These are phyloP conservation scores for Piprites chloris DNA, from an alignment of 2,113 vertebrate genomes.

Conservation along the genomic window DNA sequence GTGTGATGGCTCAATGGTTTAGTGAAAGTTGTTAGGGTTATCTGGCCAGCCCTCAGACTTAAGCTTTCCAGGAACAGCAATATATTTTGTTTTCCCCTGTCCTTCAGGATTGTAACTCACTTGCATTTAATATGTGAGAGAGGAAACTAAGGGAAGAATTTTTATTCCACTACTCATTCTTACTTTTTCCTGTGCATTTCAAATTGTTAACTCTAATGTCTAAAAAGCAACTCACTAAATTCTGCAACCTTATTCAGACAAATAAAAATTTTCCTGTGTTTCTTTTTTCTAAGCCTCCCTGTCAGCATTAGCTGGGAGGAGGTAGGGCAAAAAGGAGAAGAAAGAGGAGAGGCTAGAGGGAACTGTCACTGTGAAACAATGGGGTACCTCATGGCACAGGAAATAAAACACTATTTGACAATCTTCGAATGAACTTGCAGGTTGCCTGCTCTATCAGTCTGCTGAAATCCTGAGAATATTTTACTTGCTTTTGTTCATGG, in stretches of 20 bases:
- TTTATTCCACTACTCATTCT: background rate
- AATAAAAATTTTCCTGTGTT: background rate
- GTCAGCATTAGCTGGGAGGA: background rate
- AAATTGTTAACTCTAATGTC: background rate
- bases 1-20: background rate
- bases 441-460: background rate
- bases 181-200: background rate
- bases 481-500: background rate
- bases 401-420: background rate
- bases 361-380: fast-evolving
- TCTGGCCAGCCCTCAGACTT: background rate
- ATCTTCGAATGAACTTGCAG: background rate
- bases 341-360: background rate
- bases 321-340: background rate
- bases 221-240: background rate
- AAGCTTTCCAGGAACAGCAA: background rate
- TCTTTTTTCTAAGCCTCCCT: background rate
- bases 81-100: background rate
- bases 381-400: fast-evolving
- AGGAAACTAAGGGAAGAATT: background rate
- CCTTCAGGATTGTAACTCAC: background rate
- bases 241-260: background rate
- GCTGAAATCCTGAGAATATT: background rate
- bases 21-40: background rate
- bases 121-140: background rate